Evolutionary conservation across 2,888 invertebrate genomes (phyloP), one percentile per base, ranked within the genome.

Genomic region (Heteromyza rotundicornis): DNA sequence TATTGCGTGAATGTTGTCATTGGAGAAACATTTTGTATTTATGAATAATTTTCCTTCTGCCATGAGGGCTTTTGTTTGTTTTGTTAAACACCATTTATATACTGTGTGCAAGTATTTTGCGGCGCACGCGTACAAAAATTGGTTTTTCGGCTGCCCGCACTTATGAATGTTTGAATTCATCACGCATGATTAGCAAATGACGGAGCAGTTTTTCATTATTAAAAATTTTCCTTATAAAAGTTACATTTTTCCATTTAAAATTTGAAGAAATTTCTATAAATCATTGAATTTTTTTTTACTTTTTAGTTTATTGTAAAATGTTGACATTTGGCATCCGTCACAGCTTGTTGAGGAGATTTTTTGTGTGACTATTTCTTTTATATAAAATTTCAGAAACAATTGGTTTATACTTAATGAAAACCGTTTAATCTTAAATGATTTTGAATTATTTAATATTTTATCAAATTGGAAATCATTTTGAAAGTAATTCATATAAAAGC

Each of bases 91-190:
- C n/a, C n/a, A n/a, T n/a, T n/a, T n/a, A n/a, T n/a, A n/a, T n/a
- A n/a, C n/a, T n/a, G n/a, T n/a, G n/a, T n/a, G n/a, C n/a, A n/a
- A n/a, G n/a, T n/a, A n/a, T n/a, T n/a, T n/a, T 55, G 35, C 54
- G n/a, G 61, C 53, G 62, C 64, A 59, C 49, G 60, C 59, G 64
- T 60, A 60, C 70, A 75, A 76, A 76, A n/a, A n/a, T n/a, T n/a
- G n/a, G n/a, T 77, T 77, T 73, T 65, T 74, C 58, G 65, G 70
- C 67, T 67, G 63, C 77, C 76, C 75, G 71, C 77, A 77, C 74
- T 47, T 47, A 47, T 40, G 40, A 3, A n/a, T n/a, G n/a, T n/a
- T n/a, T 22, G 59, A 58, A 63, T 65, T 65, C 63, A 61, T 61
- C 63, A 62, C 59, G 57, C 22, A 53, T 64, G 69, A 72, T 78